Base-by-base conservation (phyloP, 2,888 invertebrate species). In the Galerucella nymphaeae region DNA sequence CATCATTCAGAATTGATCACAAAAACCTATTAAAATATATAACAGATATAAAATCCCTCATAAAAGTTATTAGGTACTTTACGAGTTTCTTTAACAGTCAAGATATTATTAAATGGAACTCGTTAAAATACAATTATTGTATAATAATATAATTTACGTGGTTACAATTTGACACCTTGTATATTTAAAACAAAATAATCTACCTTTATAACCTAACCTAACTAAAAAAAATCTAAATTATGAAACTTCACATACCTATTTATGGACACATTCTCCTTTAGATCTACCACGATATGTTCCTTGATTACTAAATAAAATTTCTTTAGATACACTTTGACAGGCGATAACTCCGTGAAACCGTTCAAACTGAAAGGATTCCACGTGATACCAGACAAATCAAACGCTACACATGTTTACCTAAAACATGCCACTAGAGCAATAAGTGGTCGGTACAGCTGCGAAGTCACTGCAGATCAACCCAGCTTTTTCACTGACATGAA, bases 271-370 rank as follows among this genome's bases (percentile, higher is more conserved):
- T n/a, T n/a, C n/a, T n/a, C n/a, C n/a, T n/a, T n/a, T n/a, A n/a
- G n/a, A n/a, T n/a, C n/a, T 9, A 9, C 8, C 30, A 38, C 30
- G 8, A 38, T 38, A 38, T 38, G 30, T 0, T 38, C 30, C 1
- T 9, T 38, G 8, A 38, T 38, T 9, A 38, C 8, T 38, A 38
- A 8, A 38, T 8, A 9, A 38, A 38, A 30, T 30, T 66, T 62
- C 69, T 66, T 10, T 23, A 83, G 83, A 45, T 92, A 88, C 74
- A 85, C 90, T 3, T 92, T 92, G 0, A 87, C 90, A 73, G 91
- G 92, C 78, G 89, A 88, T 16, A 91, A 91, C 8, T 90, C 91
- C 1, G 87, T 90, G 72, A 92, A 92, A 86, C 88, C 90, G 79
- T 93, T 92, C 83, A 87, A 88, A 55, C 89, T 91, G 58, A 77